Conservation (phyloP, 2,113 vertebrate species). For the Arvicanthis niloticus region DNA sequence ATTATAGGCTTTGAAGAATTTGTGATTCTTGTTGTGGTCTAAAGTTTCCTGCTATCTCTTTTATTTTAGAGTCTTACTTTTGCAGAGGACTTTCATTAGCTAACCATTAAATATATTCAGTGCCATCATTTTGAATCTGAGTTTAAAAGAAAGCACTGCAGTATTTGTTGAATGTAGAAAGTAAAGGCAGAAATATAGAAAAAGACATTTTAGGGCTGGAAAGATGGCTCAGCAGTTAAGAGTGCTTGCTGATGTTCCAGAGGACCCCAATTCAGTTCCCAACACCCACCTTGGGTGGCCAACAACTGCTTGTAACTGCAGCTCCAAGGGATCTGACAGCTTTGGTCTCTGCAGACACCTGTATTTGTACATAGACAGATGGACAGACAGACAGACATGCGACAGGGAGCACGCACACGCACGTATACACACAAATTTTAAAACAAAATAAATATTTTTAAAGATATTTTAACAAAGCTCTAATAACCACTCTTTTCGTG, state of each 20-base stretch:
- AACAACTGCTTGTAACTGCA: not conserved
- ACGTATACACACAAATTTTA: not conserved
- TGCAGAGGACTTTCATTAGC: not conserved
- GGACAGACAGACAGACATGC: not conserved
- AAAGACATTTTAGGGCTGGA: not conserved
- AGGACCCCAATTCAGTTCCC: not conserved
- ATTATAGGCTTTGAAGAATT: not conserved
- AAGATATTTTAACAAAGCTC: not conserved
- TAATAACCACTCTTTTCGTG: not conserved
- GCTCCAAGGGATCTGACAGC: not conserved
- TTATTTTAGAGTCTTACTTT: not conserved
- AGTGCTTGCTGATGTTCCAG: not conserved
- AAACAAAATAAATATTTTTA: not conserved
- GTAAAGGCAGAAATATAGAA: not conserved
- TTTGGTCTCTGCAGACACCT: not conserved
- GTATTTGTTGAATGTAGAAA: not conserved
- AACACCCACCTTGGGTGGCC: not conserved
- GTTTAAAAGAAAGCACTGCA: not conserved
- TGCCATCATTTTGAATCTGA: slow-evolving; percentile 12
- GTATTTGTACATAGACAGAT: not conserved
- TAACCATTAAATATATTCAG: not conserved
- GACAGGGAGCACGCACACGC: not conserved
- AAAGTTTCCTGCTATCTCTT: not conserved
- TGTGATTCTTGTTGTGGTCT: not conserved
- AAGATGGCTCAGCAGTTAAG: not conserved